Conservation (phyloP, 2,113 vertebrate species). For the Melanotaenia duboulayi region DNA sequence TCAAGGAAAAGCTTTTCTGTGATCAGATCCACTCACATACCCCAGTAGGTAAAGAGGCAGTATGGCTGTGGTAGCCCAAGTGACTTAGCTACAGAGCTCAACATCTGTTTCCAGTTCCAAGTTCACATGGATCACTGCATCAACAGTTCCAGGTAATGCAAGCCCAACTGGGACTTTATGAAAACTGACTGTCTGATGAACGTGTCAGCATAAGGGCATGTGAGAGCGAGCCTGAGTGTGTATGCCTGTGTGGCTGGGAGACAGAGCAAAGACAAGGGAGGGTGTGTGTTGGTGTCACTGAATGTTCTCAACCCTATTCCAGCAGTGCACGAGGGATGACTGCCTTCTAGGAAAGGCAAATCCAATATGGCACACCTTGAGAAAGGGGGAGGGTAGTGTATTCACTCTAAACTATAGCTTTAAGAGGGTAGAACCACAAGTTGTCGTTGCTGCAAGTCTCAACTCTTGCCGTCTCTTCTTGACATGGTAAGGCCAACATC, state of each 20-base stretch:
- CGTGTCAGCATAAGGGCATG: constrained; percentile 47
- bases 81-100: constrained; percentile 64
- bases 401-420: constrained; percentile 34
- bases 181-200: constrained; percentile 65
- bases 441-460: constrained; percentile 38
- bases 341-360: constrained; percentile 70
- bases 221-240: constrained; percentile 26
- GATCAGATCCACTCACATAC: constrained; percentile 31
- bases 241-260: constrained; percentile 20
- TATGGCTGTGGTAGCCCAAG: constrained; percentile 36
- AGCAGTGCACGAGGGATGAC: constrained; percentile 61
- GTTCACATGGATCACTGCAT: constrained; percentile 75
- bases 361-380: constrained; percentile 53
- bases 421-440: constrained; percentile 37
- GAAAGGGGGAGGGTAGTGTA: constrained; percentile 42
- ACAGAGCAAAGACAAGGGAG: constrained; percentile 10
- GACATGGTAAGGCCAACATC: constrained; percentile 33
- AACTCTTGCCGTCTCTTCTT: constrained; percentile 31
- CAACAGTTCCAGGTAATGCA: constrained; percentile 79
- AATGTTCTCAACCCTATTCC: constrained; percentile 64
- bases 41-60: constrained; percentile 48
- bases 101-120: constrained; percentile 77
- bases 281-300: constrained; percentile 41
- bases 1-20: constrained; percentile 44
- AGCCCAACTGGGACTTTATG: constrained; percentile 68